Conservation (phyloP, 2,113 vertebrate species). For the Procavia capensis region DNA sequence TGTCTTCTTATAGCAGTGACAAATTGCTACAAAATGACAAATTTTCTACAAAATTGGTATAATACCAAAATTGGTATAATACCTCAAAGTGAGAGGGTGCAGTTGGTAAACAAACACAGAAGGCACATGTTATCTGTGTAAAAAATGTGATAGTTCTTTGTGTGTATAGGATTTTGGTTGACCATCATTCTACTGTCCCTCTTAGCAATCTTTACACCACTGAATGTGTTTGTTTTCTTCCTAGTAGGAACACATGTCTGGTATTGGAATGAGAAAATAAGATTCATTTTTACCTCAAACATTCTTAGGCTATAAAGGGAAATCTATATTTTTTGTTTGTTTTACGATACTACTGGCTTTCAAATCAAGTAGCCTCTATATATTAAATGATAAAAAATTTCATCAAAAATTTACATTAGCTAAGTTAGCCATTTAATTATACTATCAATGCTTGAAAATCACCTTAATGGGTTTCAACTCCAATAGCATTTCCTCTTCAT, state of each 20-base stretch:
- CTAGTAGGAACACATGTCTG: background rate
- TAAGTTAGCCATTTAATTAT: background rate
- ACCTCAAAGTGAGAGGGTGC: too few species aligned
- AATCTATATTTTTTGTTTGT: background rate
- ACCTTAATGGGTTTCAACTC: background rate
- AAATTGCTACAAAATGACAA: too few species aligned
- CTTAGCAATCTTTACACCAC: background rate
- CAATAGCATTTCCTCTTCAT: background rate
- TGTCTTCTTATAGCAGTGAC: too few species aligned
- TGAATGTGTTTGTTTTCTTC: background rate
- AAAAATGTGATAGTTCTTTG: background rate
- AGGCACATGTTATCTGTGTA: too few species aligned
- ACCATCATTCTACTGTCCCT: background rate
- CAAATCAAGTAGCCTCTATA: background rate
- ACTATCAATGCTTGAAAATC: background rate
- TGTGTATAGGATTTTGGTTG: background rate
- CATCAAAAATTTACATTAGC: background rate
- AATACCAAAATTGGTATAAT: too few species aligned
- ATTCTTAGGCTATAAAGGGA: background rate
- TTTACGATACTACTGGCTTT: background rate
- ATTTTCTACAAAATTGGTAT: too few species aligned
- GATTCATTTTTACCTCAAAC: background rate
- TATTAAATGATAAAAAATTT: background rate
- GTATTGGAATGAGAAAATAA: slow-evolving; percentile 15
- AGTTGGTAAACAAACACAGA: too few species aligned